phyloP scores from a whole-genome alignment of 1,140 invertebrate genomes.

The Phymastichus coffea region DNA sequence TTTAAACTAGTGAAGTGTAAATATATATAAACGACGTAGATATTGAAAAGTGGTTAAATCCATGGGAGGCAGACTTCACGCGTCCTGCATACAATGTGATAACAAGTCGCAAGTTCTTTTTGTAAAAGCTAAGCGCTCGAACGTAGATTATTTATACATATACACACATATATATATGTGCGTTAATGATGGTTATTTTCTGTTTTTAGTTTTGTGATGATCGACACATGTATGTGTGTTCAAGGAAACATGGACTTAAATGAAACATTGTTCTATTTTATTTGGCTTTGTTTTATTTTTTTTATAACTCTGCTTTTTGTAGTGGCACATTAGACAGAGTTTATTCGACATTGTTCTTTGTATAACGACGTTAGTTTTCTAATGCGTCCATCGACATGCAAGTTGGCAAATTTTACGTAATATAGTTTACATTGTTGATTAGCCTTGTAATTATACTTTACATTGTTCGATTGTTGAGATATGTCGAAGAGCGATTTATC shows the following conservation, averaged over 20 bases:
- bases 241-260: no score
- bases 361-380: slow-evolving; percentile 17
- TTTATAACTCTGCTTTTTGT: no score
- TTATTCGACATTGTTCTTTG: no score
- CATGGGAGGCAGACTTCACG: not conserved
- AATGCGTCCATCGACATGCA: not conserved
- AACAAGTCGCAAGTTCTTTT: not conserved
- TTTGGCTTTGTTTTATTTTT: no score
- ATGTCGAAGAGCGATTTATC: slow-evolving; percentile 24
- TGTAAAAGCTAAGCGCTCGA: slow-evolving; percentile 9
- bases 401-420: slow-evolving; percentile 5
- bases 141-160: slow-evolving; percentile 8
- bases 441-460: slow-evolving; percentile 17
- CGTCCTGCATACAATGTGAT: not conserved
- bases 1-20: not conserved
- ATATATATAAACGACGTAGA: not conserved
- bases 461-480: slow-evolving; percentile 24
- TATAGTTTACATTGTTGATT: slow-evolving; percentile 17
- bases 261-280: no score
- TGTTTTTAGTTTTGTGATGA: no score
- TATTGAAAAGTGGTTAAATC: slow-evolving; percentile 11
- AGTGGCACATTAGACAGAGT: no score
- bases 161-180: no score
- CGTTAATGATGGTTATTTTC: no score
- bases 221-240: no score